phyloP scores from a whole-genome alignment of 1,140 invertebrate genomes.

The Megathymus violae region DNA sequence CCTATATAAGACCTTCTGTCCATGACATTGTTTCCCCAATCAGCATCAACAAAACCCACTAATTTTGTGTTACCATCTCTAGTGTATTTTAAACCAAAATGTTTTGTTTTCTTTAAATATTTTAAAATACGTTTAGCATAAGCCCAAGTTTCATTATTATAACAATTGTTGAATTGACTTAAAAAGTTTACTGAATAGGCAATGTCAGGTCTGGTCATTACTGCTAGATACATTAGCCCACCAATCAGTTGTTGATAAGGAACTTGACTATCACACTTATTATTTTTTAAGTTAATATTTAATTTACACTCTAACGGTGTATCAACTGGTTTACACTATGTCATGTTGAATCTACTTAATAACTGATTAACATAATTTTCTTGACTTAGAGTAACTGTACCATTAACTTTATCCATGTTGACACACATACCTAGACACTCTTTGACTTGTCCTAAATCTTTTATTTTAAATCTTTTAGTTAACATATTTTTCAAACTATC shows the following conservation, averaged over 20 bases:
- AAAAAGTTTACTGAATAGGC: slow-evolving; percentile 65
- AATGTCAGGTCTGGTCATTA: slow-evolving; percentile 76
- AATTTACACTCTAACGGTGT: slow-evolving; percentile 43
- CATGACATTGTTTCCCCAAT: slow-evolving; percentile 63
- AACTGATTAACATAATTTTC: neutral
- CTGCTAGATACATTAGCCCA: slow-evolving; percentile 67
- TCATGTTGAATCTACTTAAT: slow-evolving; percentile 26
- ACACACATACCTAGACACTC: slow-evolving; percentile 12
- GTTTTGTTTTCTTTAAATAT: slow-evolving; percentile 20
- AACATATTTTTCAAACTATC: neutral
- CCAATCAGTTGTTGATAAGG: slow-evolving; percentile 29
- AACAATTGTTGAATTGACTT: slow-evolving; percentile 65
- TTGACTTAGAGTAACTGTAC: neutral
- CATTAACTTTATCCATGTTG: neutral
- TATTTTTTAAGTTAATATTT: slow-evolving; percentile 7
- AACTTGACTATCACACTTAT: neutral
- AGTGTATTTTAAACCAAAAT: slow-evolving; percentile 16
- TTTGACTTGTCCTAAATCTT: slow-evolving; percentile 4
- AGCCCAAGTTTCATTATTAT: slow-evolving; percentile 52
- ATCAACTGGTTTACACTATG: slow-evolving; percentile 43
- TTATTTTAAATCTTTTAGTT: slow-evolving; percentile 2
- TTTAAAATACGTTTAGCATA: slow-evolving; percentile 13
- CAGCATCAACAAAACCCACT: slow-evolving; percentile 38
- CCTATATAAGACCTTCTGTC: slow-evolving; percentile 71
- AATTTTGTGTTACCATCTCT: neutral